Percentiles rank a stretch among this genome's conserved stretches.
Evolutionary conservation across 2,888 invertebrate species (phyloP).

Genomic region (Plebejus argus): DNA sequence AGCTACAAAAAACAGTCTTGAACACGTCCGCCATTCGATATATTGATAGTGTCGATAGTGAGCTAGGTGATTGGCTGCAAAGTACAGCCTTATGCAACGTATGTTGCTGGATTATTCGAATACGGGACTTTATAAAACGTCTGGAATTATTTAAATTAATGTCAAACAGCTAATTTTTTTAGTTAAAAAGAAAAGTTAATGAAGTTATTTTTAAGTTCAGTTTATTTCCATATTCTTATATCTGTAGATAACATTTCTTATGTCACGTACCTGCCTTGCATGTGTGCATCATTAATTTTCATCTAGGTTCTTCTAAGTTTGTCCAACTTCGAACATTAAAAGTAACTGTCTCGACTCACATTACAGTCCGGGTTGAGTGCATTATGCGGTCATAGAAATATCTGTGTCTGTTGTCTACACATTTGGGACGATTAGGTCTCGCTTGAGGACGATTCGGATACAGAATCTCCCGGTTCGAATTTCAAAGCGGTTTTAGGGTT

Average conservation of each 20-base stretch:
- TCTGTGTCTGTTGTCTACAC: slow-evolving; percentile 46
- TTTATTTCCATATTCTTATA: no score
- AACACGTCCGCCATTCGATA: slow-evolving; percentile 26
- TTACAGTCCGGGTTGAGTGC: slow-evolving; percentile 47
- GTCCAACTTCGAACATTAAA: slow-evolving; percentile 38
- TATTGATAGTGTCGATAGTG: slow-evolving; percentile 24
- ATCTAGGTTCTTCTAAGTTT: slow-evolving; percentile 7
- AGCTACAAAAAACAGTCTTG: slow-evolving; percentile 19
- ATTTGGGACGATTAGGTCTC: slow-evolving; percentile 44
- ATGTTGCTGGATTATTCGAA: not conserved
- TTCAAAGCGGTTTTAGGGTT: slow-evolving; percentile 46
- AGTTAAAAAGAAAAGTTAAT: no score
- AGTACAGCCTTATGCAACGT: not conserved
- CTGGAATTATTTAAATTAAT: no score
- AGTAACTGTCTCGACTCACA: slow-evolving; percentile 41
- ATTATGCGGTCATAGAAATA: slow-evolving; percentile 48
- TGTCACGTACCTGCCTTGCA: slow-evolving; percentile 11
- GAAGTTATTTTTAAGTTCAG: no score
- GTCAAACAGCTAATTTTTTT: no score
- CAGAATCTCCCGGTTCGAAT: slow-evolving; percentile 43
- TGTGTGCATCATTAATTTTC: slow-evolving; percentile 24
- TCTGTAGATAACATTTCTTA: not conserved
- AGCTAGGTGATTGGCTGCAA: slow-evolving; percentile 20
- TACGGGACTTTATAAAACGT: not conserved
- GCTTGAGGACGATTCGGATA: slow-evolving; percentile 42